phyloP scores from a whole-genome alignment of 2,888 invertebrate species.

The Megastigmus dorsalis region DNA sequence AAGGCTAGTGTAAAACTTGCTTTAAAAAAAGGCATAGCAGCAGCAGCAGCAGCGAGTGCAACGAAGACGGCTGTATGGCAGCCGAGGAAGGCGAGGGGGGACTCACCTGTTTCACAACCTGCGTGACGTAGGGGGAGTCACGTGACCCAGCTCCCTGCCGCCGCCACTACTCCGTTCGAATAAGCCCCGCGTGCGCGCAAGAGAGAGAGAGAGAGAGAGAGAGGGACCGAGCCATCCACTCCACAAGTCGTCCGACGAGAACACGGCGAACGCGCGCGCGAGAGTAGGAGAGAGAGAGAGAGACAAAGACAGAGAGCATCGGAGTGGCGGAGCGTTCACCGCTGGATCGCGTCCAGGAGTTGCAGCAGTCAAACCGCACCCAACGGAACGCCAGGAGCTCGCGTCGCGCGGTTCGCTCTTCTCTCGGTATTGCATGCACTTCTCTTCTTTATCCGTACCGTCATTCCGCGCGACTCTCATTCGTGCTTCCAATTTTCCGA shows the following conservation, averaged over 20 bases:
- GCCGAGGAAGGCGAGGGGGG: background rate
- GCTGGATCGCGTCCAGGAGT: constrained; percentile 45
- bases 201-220: too few relatives aligned
- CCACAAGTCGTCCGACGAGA: too few relatives aligned
- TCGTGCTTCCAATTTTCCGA: background rate
- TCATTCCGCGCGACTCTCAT: background rate
- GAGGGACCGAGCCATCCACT: background rate
- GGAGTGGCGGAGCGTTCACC: constrained; percentile 37
- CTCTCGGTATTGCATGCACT: background rate
- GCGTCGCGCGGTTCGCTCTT: background rate
- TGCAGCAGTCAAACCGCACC: constrained; percentile 69
- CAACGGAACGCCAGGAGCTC: constrained; percentile 67
- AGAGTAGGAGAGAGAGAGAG: constrained; percentile 3
- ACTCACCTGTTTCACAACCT: constrained; percentile 73
- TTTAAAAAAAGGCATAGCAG: too few relatives aligned
- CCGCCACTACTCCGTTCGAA: too few relatives aligned
- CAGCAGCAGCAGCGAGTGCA: too few relatives aligned
- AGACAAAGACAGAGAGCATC: constrained; percentile 13
- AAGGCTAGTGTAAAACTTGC: too few relatives aligned
- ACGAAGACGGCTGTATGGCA: too few relatives aligned
- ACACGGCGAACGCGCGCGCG: background rate
- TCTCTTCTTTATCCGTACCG: background rate
- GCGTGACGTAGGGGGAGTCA: constrained; percentile 72
- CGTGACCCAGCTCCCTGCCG: constrained; percentile 64
- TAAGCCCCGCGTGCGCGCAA: background rate